Conservation (phyloP, 2,888 invertebrate genomes). For the Platynereis dumerilii region DNA sequence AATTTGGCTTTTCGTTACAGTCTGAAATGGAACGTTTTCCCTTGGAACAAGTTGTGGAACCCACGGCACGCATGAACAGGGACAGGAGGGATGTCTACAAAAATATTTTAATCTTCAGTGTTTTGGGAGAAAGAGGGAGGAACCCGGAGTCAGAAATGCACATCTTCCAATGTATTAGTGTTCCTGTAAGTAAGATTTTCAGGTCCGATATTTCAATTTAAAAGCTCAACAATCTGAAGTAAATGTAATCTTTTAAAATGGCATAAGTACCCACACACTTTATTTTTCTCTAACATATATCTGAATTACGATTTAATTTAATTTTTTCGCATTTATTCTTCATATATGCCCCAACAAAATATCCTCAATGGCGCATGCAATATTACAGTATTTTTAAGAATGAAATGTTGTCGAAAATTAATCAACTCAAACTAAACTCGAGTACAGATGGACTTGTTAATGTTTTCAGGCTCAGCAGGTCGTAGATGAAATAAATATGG, state of each 20-base stretch:
- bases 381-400: no score
- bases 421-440: no score
- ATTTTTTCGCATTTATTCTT: no score
- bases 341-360: no score
- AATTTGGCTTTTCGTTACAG: conserved; percentile 65
- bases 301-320: no score
- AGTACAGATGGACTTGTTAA: no score
- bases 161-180: conserved; percentile 75
- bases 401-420: no score
- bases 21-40: conserved; percentile 97
- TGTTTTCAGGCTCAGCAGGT: conserved; percentile 74
- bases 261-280: no score
- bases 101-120: conserved; percentile 97
- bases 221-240: no score
- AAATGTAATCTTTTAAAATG: no score
- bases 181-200: conserved; percentile 66
- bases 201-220: not conserved
- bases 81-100: conserved; percentile 98
- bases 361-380: no score
- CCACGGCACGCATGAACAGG: conserved; percentile 95
- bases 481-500: conserved; percentile 79
- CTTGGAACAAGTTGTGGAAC: conserved; percentile 88
- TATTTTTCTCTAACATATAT: no score
- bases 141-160: conserved; percentile 83
- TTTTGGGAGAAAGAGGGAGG: conserved; percentile 72